Percentiles rank a stretch among this genome's conserved stretches.
Conservation (phyloP, 2,888 invertebrate species). For the Oeneis ivallda region DNA sequence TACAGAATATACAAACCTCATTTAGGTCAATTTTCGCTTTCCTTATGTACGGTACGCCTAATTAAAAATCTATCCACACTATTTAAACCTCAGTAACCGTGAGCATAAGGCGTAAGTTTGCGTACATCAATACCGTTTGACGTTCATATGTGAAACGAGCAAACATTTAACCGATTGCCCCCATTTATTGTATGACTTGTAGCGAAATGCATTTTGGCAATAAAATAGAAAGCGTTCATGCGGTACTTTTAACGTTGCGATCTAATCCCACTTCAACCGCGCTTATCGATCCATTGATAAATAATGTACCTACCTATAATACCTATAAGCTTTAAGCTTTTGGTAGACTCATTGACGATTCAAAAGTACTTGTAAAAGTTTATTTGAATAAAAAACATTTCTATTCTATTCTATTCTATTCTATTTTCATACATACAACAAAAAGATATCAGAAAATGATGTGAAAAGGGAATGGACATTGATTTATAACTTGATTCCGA, state of each 20-base stretch:
- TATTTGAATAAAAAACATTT: too few relatives aligned
- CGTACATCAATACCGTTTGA: background rate
- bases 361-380: too few relatives aligned
- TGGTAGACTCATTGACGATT: too few relatives aligned
- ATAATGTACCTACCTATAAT: too few relatives aligned
- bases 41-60: background rate
- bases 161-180: conserved; percentile 15
- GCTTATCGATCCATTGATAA: background rate
- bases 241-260: background rate
- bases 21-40: conserved; percentile 16
- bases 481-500: too few relatives aligned
- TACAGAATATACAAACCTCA: conserved; percentile 7
- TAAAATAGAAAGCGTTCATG: conserved; percentile 7
- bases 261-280: background rate
- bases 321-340: too few relatives aligned
- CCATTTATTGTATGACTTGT: conserved; percentile 8
- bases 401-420: too few relatives aligned
- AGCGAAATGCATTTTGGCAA: conserved; percentile 15
- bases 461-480: too few relatives aligned
- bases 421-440: too few relatives aligned
- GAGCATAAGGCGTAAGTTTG: background rate
- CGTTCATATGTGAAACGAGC: background rate
- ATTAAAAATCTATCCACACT: background rate
- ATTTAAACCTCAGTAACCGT: background rate
- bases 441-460: too few relatives aligned